These are phyloP conservation scores for Acanthaster planci DNA, from an alignment of 35 echinoderm and acorn worm genomes.

Conservation along the genomic window DNA sequence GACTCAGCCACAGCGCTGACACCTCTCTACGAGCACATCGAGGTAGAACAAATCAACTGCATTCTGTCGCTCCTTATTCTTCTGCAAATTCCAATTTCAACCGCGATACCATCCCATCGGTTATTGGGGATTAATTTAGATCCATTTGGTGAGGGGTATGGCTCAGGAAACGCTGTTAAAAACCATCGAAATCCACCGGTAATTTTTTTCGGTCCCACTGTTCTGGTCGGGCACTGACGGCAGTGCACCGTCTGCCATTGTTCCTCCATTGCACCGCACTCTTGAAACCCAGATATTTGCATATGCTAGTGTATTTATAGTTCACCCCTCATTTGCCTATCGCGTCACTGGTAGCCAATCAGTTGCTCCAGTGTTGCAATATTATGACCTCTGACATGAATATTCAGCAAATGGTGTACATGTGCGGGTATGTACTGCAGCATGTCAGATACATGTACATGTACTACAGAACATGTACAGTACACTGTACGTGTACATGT, in stretches of 20 bases:
- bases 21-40: too few relatives aligned
- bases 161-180: neutral
- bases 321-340: conserved; percentile 49
- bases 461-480: too few relatives aligned
- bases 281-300: conserved; percentile 65
- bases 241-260: conserved; percentile 50
- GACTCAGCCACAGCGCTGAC: too few relatives aligned
- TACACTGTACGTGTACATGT: too few relatives aligned
- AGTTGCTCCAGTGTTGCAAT: neutral
- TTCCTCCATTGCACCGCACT: conserved; percentile 32
- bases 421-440: neutral
- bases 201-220: neutral
- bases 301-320: conserved; percentile 76
- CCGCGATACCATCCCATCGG: too few relatives aligned
- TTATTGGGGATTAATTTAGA: too few relatives aligned
- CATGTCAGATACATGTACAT: neutral
- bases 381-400: conserved; percentile 7
- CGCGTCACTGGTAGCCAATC: conserved; percentile 44
- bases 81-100: too few relatives aligned
- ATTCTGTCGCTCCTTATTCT: too few relatives aligned
- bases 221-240: neutral
- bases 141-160: too few relatives aligned
- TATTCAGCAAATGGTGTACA: conserved; percentile 7
- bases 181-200: neutral
- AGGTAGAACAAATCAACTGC: too few relatives aligned